Conservation (phyloP, 2,888 invertebrate genomes). For the Pilophorus perplexus region DNA sequence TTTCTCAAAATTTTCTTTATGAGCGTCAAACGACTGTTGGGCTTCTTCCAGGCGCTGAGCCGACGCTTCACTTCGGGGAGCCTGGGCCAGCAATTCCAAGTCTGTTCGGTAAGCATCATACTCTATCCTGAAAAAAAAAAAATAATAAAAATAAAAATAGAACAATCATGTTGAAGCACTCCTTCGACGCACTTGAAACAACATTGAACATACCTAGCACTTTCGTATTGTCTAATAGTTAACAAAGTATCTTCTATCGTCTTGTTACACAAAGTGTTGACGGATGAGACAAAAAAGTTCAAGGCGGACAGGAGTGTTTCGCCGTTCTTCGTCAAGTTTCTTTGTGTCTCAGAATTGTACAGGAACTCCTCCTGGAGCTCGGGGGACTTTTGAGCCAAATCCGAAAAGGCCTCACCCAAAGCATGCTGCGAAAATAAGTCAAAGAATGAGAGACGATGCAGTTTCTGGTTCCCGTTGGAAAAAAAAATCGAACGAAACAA, state of each 20-base stretch:
- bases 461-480: not conserved
- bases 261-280: constrained; percentile 94
- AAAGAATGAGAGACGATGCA: not conserved
- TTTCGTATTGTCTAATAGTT: constrained; percentile 74
- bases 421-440: constrained; percentile 61
- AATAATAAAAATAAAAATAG: no score
- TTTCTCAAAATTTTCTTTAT: constrained; percentile 88
- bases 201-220: constrained; percentile 61
- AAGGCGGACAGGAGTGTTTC: constrained; percentile 88
- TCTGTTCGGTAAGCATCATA: constrained; percentile 97
- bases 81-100: constrained; percentile 75
- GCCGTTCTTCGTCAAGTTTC: constrained; percentile 88
- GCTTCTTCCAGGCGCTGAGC: constrained; percentile 71
- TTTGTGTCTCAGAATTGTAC: constrained; percentile 94
- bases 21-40: constrained; percentile 75
- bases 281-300: constrained; percentile 93
- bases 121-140: constrained; percentile 70
- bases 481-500: constrained; percentile 43
- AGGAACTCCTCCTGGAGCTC: constrained; percentile 92
- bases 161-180: not conserved
- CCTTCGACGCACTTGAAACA: not conserved
- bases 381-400: constrained; percentile 92
- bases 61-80: constrained; percentile 58
- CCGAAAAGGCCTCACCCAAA: constrained; percentile 89
- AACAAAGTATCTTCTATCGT: constrained; percentile 93